These are phyloP conservation scores for Okamejei kenojei DNA, from an alignment of 2,797 vertebrate species.

Conservation along the genomic window DNA sequence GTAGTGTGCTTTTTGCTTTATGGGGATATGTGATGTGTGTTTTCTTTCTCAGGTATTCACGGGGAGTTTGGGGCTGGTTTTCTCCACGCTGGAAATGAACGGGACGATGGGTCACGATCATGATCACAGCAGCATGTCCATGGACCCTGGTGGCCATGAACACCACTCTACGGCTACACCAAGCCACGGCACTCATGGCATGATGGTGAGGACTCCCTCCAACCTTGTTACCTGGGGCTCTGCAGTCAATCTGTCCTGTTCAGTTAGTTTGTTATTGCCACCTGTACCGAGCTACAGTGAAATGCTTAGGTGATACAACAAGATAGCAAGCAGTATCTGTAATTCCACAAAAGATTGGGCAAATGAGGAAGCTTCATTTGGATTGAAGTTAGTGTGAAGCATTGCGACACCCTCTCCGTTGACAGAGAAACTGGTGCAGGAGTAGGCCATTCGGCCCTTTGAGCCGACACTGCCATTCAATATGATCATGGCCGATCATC, in stretches of 20 bases:
- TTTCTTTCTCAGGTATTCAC: background rate
- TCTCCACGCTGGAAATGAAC: background rate
- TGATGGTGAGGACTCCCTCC: constrained; percentile 6
- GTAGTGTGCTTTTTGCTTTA: background rate
- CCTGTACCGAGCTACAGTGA: no score
- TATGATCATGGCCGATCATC: no score
- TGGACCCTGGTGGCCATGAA: background rate
- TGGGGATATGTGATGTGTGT: background rate
- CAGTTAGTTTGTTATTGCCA: no score
- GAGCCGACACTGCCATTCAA: no score
- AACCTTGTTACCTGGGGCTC: background rate
- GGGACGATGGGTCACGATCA: background rate
- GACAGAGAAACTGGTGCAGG: no score
- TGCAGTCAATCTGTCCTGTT: background rate
- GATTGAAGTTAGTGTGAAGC: background rate
- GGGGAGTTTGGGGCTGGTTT: background rate
- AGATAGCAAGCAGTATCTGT: background rate
- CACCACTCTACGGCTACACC: background rate
- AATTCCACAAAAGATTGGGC: background rate
- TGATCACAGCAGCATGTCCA: background rate
- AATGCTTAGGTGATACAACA: background rate
- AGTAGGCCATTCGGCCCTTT: no score
- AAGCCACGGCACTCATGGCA: background rate
- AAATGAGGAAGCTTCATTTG: background rate
- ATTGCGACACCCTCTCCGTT: background rate